phyloP scores from a whole-genome alignment of 92 coral and sea anemone genomes.

The Heteractis magnifica region DNA sequence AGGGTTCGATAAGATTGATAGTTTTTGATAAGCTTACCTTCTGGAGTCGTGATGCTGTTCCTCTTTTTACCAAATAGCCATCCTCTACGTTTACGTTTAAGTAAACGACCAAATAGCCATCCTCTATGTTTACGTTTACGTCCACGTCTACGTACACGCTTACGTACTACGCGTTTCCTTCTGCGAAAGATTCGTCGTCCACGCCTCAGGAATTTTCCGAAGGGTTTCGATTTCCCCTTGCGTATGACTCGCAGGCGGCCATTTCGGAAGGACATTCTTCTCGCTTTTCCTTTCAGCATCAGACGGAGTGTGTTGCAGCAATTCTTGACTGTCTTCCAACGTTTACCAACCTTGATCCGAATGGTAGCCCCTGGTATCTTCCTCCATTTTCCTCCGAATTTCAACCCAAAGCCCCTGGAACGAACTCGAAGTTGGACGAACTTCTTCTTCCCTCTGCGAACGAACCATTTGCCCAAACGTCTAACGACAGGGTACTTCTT shows the following conservation, averaged over 20 bases:
- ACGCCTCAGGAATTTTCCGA: neutral
- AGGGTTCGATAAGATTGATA: neutral
- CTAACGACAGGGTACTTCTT: slow-evolving; percentile 10
- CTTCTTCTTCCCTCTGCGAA: slow-evolving; percentile 17
- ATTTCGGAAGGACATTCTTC: neutral
- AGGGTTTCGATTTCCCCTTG: neutral
- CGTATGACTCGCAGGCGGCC: slow-evolving; percentile 2
- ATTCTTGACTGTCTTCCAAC: slow-evolving; percentile 15
- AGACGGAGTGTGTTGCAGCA: slow-evolving; percentile 29
- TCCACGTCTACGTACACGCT: neutral
- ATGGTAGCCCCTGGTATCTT: slow-evolving; percentile 4
- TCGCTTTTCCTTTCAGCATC: neutral
- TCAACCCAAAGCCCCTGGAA: neutral
- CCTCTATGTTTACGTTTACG: neutral
- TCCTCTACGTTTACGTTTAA: neutral
- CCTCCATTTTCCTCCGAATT: slow-evolving; percentile 9
- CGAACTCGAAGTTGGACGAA: neutral
- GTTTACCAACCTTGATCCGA: slow-evolving; percentile 1
- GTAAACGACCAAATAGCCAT: neutral
- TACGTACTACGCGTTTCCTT: neutral
- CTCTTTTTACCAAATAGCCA: slow-evolving; percentile 6
- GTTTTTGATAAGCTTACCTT: neutral
- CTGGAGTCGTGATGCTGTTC: neutral
- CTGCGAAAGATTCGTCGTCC: neutral
- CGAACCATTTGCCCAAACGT: slow-evolving; percentile 10